Evolutionary conservation across 2,888 invertebrate species (phyloP), one percentile per base, ranked within the genome.

Genomic region (Folsomia candida): DNA sequence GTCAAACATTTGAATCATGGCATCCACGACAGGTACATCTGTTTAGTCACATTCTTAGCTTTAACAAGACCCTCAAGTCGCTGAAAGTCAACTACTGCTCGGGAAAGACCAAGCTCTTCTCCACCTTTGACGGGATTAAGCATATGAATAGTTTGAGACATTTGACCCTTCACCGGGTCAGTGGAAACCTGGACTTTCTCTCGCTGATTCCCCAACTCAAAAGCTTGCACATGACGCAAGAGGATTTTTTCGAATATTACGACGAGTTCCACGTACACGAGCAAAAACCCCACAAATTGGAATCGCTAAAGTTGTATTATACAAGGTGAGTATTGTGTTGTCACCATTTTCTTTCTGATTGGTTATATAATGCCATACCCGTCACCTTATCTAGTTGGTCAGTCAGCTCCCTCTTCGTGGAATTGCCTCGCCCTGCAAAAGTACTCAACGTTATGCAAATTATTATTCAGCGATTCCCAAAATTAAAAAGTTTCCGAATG

Each of bases 201-300:
- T 58, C 57, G 26, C 59, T 47, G 24, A 47, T 67, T 1, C 67
- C 67, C 2, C 54, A 60, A 24, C 25, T 67, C 18, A 59, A 67
- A 51, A 60, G 25, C 14, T 26, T 67, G 26, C 24, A 59, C 9
- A 67, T 67, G 67, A 67, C 67, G 18, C 67, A 67, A 67, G 67
- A 67, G 27, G 67, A 67, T n/a, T 67, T 67, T 59, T 47, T 67
- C 20, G 60, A 60, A 25, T 58, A 67, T 26, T 67, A 67, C 20
- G 67, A 67, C 25, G 67, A 67, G 60, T 67, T 67, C 51, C 58
- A 67, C 26, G 47, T 67, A 6, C 37, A 59, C 37, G 67, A 67
- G 60, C 47, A 60, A 2, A 37, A 60, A 37, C 47, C 67, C 14
- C 67, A 67, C 27, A 67, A 60, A 27, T 51, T 67, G 11, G 37